Conservation (phyloP, 2,113 vertebrate genomes). For the Mionectes macconnelli region DNA sequence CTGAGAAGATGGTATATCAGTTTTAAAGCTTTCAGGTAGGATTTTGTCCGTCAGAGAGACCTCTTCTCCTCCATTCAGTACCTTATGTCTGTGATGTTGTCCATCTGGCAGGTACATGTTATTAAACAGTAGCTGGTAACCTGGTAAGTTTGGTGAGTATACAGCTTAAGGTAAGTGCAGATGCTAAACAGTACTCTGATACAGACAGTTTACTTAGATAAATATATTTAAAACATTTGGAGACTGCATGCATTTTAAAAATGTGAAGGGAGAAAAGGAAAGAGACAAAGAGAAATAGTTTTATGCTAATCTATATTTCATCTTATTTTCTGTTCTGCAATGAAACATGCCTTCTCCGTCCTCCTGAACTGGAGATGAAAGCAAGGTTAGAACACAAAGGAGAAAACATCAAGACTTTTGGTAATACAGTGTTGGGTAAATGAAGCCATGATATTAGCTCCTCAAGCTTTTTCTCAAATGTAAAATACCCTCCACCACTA, state of each 20-base stretch:
- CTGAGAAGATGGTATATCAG: neutral
- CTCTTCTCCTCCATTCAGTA: neutral
- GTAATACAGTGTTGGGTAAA: neutral
- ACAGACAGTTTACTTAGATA: neutral
- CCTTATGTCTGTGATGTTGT: neutral
- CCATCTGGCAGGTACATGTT: neutral
- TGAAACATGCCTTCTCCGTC: neutral
- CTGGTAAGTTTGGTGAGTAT: neutral
- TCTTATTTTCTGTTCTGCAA: neutral
- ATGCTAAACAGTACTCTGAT: neutral
- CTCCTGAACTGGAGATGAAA: neutral
- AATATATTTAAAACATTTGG: neutral
- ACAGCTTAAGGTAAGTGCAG: neutral
- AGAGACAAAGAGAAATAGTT: neutral
- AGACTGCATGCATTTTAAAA: neutral
- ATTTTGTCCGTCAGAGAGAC: neutral
- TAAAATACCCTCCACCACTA: neutral
- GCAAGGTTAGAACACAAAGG: neutral
- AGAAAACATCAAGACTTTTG: neutral
- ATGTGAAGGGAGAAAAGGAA: neutral
- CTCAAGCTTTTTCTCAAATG: neutral
- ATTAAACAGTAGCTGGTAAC: neutral
- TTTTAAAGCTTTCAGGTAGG: neutral
- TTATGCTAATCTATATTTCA: neutral
- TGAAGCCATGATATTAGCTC: neutral